Base-by-base conservation (phyloP, 2,888 invertebrate genomes). In the Yponomeuta evonymella region DNA sequence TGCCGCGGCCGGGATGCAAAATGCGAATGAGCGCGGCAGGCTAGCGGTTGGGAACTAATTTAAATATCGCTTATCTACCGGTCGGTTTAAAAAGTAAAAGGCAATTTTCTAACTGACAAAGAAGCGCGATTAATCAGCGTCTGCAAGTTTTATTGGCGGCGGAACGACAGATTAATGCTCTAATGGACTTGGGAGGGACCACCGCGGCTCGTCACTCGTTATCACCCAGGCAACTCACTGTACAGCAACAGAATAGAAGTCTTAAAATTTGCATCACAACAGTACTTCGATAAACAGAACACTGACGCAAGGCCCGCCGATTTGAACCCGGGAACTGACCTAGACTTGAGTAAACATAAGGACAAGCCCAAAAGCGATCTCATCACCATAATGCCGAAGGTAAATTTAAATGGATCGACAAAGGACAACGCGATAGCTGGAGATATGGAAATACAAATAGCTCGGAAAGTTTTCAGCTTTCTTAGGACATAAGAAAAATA, bases 1-100 rank as follows among this genome's bases (percentile, higher is more conserved):
- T n/a, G 67, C 64, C 62, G 66, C 23, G 23, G 23, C 69, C 69
- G 72, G 72, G 71, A 75, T 73, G 69, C 74, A 73, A n/a, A 29
- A 30, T 30, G 65, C 71, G 70, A 72, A 70, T 72, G 67, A 73
- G 74, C 73, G 72, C 71, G 67, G 71, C 23, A 10, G 51, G 58
- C 69, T 33, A 15, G 48, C 67, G 43, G 30, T 15, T 15, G 67
- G 4, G 51, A 23, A 23, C 23, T 64, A 10, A 64, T 58, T 58
- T 58, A 58, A 58, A 58, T 58, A 58, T 58, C 51, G 12, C 51
- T 58, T 58, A 15, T 58, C 12, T 43, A 15, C 51, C 15, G 15
- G 51, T 58, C 15, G 15, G 15, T 58, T 15, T 58, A 58, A 58
- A 58, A 58, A 58, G 51, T 58, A 58, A 58, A 58, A 58, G 15